phyloP scores from a whole-genome alignment of 1,140 invertebrate species.

The Trypoxylus dichotomus region DNA sequence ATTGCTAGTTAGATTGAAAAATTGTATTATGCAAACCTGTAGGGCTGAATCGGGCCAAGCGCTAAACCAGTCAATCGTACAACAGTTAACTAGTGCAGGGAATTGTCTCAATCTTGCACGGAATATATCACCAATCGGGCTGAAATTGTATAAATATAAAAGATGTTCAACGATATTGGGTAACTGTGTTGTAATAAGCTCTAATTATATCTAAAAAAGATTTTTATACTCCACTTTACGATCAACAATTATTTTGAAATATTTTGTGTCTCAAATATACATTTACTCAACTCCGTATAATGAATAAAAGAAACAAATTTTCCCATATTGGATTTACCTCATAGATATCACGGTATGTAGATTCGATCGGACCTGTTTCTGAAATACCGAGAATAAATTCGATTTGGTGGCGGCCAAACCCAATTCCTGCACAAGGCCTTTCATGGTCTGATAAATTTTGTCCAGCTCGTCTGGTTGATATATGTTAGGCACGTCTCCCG shows the following conservation, averaged over 20 bases:
- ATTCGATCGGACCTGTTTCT: constrained; percentile 65
- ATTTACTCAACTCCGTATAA: too few species aligned
- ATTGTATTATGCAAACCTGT: constrained; percentile 49
- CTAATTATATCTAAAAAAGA: too few species aligned
- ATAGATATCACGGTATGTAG: constrained; percentile 66
- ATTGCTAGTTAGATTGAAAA: background rate
- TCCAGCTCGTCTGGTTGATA: constrained; percentile 67
- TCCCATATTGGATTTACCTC: constrained; percentile 58
- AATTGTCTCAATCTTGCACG: constrained; percentile 69
- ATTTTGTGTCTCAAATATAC: too few species aligned
- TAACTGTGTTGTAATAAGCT: too few species aligned
- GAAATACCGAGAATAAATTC: constrained; percentile 71
- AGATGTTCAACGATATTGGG: too few species aligned
- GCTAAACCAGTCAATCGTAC: constrained; percentile 77
- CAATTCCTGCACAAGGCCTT: constrained; percentile 62
- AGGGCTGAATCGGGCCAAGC: constrained; percentile 68
- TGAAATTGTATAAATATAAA: constrained; percentile 47
- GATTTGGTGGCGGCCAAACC: constrained; percentile 70
- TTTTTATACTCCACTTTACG: too few species aligned
- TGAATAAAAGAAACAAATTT: too few species aligned
- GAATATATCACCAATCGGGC: constrained; percentile 70
- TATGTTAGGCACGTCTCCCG: constrained; percentile 70
- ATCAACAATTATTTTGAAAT: too few species aligned
- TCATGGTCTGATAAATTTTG: constrained; percentile 64
- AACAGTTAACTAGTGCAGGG: constrained; percentile 74